These are phyloP conservation scores for Byasa hedistus DNA, from an alignment of 2,888 invertebrate genomes.

Conservation along the genomic window DNA sequence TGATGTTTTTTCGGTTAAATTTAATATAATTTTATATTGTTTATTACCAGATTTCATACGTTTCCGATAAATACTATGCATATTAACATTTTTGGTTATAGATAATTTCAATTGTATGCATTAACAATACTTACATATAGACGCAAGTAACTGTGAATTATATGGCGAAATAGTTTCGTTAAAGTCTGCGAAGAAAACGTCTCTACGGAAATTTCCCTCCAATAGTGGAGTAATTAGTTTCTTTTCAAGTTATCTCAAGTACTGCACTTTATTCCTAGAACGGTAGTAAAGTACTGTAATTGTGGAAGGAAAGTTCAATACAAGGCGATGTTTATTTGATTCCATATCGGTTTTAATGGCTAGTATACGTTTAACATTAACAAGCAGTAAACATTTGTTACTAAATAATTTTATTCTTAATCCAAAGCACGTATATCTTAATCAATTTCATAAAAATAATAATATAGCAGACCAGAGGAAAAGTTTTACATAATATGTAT, in stretches of 20 bases:
- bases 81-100: too few relatives aligned
- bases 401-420: background rate
- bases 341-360: slow-evolving; percentile 16
- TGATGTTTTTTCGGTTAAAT: too few relatives aligned
- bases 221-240: slow-evolving; percentile 25
- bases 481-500: too few relatives aligned
- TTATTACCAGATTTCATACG: too few relatives aligned
- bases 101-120: background rate
- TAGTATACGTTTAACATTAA: slow-evolving; percentile 12
- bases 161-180: background rate
- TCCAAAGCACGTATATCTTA: too few relatives aligned
- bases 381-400: slow-evolving; percentile 9
- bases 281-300: slow-evolving; percentile 13
- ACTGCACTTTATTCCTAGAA: slow-evolving; percentile 25
- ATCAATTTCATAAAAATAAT: too few relatives aligned
- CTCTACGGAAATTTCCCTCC: slow-evolving; percentile 21
- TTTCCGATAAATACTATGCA: too few relatives aligned
- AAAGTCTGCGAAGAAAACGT: slow-evolving; percentile 6
- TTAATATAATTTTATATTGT: too few relatives aligned
- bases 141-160: background rate
- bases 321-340: slow-evolving; percentile 21
- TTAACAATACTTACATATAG: background rate
- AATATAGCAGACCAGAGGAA: too few relatives aligned
- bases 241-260: slow-evolving; percentile 6
- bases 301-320: slow-evolving; percentile 14